Base-by-base conservation (phyloP, 1,140 invertebrate genomes). In the Venustaconcha ellipsiformis region DNA sequence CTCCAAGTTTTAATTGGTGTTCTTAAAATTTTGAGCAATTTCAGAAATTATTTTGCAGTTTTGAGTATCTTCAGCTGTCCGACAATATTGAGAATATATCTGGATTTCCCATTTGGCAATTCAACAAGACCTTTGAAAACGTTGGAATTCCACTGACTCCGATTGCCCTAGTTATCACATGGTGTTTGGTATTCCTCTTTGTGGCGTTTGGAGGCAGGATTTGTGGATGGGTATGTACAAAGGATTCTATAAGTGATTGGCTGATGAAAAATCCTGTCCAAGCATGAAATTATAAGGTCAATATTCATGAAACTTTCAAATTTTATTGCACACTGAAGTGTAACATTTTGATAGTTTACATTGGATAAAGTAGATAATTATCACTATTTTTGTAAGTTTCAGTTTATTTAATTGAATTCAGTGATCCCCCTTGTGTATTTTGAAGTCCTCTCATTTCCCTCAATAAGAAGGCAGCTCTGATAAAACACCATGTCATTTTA, bases 51-150 rank as follows among this genome's bases (percentile, higher is more conserved):
- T 68, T 72, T 80, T 78, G 15, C 78, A 87, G 86, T 58, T 60
- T 74, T 56, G 82, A 79, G 64, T 87, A 86, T 59, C 76, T 86
- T 17, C 83, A 85, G 64, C 59, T 82, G 20, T 79, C 81, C 5
- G 37, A 60, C 18, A 81, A 77, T n/a, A 81, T 84, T 3, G 78
- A 78, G 18, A 71, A 84, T 70, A 82, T 86, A 0, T 71, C 80
- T 70, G 86, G 85, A 0, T 87, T 87, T 73, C 83, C 86, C 5
- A 73, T 81, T 15, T 87, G 86, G 86, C 58, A 74, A 15, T 84
- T 84, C 66, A 83, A 82, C 26, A 81, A 85, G 14, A 72, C 82
- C 30, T 78, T 84, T 3, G 66, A 79, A 48, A 81, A 82, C 30
- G 77, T 84, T 2, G 76, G 76, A 55, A 78, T 86, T n/a, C 83